phyloP scores from a whole-genome alignment of 2,113 vertebrate species.

The Gambusia affinis region DNA sequence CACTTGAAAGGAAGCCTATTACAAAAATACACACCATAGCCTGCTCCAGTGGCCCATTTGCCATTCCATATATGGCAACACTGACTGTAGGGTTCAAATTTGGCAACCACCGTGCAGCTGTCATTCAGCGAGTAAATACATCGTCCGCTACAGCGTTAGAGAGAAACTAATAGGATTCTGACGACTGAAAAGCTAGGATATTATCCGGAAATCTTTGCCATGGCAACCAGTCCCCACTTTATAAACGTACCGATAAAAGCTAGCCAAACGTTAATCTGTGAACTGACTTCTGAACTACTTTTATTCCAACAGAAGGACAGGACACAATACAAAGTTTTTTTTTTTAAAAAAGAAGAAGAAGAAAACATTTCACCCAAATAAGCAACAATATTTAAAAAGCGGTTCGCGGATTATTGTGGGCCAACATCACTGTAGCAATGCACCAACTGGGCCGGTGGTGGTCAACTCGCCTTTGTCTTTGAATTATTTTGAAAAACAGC shows the following conservation, averaged over 20 bases:
- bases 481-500: conserved; percentile 45
- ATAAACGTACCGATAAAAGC: conserved; percentile 8
- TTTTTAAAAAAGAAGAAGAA: neutral
- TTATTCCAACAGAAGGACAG: neutral
- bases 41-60: conserved; percentile 81
- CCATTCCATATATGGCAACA: conserved; percentile 82
- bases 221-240: conserved; percentile 3
- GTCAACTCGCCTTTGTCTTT: conserved; percentile 78
- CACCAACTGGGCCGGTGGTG: conserved; percentile 61
- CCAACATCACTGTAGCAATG: conserved; percentile 51
- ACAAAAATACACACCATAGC: conserved; percentile 84
- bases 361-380: neutral
- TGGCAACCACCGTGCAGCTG: conserved; percentile 79
- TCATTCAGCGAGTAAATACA: conserved; percentile 62
- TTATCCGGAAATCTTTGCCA: neutral
- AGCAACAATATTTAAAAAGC: neutral
- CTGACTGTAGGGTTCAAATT: conserved; percentile 79
- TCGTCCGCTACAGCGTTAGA: neutral
- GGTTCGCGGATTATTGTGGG: neutral
- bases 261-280: neutral
- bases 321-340: neutral
- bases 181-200: conserved; percentile 1
- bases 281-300: neutral
- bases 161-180: conserved; percentile 12
- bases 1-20: conserved; percentile 58